Evolutionary conservation across 2,797 vertebrate species (phyloP).

Genomic region (Enteromius fasciolatus): DNA sequence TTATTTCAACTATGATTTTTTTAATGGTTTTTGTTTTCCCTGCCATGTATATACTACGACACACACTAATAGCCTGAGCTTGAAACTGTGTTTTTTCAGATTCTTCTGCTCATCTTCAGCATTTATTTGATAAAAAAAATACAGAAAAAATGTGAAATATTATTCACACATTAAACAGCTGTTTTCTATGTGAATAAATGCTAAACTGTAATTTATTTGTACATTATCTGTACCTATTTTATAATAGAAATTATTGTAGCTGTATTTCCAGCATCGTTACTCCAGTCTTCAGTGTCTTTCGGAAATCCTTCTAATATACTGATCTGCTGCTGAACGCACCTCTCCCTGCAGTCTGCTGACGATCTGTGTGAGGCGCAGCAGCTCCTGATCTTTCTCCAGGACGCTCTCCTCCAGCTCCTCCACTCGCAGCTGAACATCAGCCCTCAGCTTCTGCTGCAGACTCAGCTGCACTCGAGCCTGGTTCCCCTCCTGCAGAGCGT

Average conservation of each 20-base stretch:
- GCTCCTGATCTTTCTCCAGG: constrained; percentile 78
- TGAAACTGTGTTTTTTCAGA: too few species aligned
- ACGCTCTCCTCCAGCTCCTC: constrained; percentile 78
- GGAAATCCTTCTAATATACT: too few species aligned
- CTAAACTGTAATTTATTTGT: neutral
- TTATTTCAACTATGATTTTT: too few species aligned
- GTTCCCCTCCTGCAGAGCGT: constrained; percentile 65
- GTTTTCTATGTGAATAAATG: neutral
- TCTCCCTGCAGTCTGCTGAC: constrained; percentile 76
- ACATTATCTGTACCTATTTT: too few species aligned
- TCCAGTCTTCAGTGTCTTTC: too few species aligned
- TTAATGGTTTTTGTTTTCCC: too few species aligned
- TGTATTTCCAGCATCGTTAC: too few species aligned
- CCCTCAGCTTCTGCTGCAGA: constrained; percentile 76
- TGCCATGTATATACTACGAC: too few species aligned
- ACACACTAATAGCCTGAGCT: neutral
- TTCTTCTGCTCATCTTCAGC: neutral
- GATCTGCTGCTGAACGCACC: constrained; percentile 51
- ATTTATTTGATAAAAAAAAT: neutral
- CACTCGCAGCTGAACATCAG: constrained; percentile 69
- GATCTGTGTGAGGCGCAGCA: constrained; percentile 64
- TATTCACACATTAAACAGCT: neutral
- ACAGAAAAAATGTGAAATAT: neutral
- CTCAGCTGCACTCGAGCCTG: constrained; percentile 67
- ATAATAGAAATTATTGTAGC: too few species aligned